Evolutionary conservation across 1,140 invertebrate genomes (phyloP).

Genomic region (Panagrolaimus sp.): DNA sequence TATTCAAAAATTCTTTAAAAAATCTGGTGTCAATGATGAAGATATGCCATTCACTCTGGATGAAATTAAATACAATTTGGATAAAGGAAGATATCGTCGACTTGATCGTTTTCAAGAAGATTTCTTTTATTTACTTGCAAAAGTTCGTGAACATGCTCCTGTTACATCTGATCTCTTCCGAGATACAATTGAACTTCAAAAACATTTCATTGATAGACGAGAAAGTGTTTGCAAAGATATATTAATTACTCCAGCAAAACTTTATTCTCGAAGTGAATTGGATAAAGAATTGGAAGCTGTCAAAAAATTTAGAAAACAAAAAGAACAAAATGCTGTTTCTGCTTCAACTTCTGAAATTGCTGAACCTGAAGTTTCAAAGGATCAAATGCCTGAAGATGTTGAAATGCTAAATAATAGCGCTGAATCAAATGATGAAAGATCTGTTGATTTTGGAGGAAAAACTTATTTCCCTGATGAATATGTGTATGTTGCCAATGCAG

Average conservation of each 20-base stretch:
- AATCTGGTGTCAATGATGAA: constrained; percentile 67
- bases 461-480: constrained; percentile 78
- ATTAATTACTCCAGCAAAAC: constrained; percentile 78
- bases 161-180: constrained; percentile 84
- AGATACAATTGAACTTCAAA: constrained; percentile 86
- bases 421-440: constrained; percentile 24
- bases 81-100: constrained; percentile 76
- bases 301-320: constrained; percentile 20
- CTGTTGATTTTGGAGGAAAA: constrained; percentile 68
- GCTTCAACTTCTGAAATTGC: background rate
- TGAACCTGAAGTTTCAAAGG: background rate
- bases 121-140: constrained; percentile 84
- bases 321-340: background rate
- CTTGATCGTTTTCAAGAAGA: constrained; percentile 93
- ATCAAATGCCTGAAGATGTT: background rate
- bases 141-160: constrained; percentile 76
- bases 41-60: constrained; percentile 61
- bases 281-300: constrained; percentile 35
- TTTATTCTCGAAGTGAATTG: constrained; percentile 67
- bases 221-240: constrained; percentile 65
- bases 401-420: background rate
- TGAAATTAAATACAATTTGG: constrained; percentile 64
- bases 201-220: constrained; percentile 74
- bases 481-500: constrained; percentile 75
- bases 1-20: constrained; percentile 79